Evolutionary conservation across 2,888 invertebrate genomes (phyloP).

Genomic region (Chrysolina americana): DNA sequence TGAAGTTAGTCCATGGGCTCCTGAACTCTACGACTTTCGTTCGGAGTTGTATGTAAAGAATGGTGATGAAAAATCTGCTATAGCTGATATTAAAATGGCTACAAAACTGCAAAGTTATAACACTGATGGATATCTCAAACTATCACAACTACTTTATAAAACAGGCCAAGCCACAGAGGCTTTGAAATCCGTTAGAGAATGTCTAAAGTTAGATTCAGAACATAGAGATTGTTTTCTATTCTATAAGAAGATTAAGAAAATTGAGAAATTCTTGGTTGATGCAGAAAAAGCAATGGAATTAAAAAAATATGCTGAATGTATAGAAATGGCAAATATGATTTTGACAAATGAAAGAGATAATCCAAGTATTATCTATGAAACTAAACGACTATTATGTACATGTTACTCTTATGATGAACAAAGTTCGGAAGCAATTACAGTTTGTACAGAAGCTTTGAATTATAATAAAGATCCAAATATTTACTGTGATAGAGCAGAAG

Average conservation of each 20-base stretch:
- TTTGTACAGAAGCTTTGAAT: constrained; percentile 86
- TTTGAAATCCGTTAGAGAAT: constrained; percentile 94
- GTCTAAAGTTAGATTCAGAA: constrained; percentile 96
- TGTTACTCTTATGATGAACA: constrained; percentile 84
- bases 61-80: constrained; percentile 88
- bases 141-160: constrained; percentile 89
- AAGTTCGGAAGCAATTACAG: constrained; percentile 79
- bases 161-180: constrained; percentile 94
- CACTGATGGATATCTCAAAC: constrained; percentile 86
- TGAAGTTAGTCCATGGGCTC: constrained; percentile 92
- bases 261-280: constrained; percentile 84
- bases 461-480: constrained; percentile 82
- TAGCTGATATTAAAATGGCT: constrained; percentile 90
- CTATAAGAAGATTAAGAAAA: constrained; percentile 96
- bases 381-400: constrained; percentile 84
- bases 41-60: constrained; percentile 86
- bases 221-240: constrained; percentile 96
- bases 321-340: constrained; percentile 77
- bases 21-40: constrained; percentile 85
- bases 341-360: constrained; percentile 81
- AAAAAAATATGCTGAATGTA: constrained; percentile 79
- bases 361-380: constrained; percentile 81
- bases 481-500: constrained; percentile 93
- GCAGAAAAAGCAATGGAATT: constrained; percentile 76
- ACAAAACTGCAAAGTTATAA: constrained; percentile 94